Conservation (phyloP, 2,888 invertebrate species). For the Didymodactylos carnosus region DNA sequence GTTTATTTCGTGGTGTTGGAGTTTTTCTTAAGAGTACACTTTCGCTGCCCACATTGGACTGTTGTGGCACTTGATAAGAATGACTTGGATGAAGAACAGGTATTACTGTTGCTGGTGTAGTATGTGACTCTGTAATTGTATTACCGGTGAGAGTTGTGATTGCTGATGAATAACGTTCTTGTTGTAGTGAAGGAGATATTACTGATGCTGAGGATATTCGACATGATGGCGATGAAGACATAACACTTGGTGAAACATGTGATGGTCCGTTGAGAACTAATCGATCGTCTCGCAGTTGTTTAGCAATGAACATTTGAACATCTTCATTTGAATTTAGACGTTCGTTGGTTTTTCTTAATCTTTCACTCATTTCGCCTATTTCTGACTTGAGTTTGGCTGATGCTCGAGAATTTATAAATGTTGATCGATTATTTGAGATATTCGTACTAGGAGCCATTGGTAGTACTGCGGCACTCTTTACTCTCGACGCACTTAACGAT, state of each 20-base stretch:
- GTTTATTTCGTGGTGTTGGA: not conserved
- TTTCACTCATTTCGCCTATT: not conserved
- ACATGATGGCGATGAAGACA: not conserved
- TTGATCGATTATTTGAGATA: no score
- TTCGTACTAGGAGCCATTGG: not conserved
- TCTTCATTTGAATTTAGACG: not conserved
- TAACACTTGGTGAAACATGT: not conserved
- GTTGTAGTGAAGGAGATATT: not conserved
- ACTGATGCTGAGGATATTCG: not conserved
- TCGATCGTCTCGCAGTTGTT: not conserved
- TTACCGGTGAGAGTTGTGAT: not conserved
- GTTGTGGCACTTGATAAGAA: not conserved
- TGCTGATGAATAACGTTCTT: not conserved
- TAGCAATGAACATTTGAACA: not conserved
- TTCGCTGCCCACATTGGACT: not conserved
- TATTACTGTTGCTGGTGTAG: not conserved
- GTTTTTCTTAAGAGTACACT: not conserved
- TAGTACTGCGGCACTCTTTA: not conserved
- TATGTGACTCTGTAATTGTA: not conserved
- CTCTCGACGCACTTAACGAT: not conserved
- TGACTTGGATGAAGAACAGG: not conserved
- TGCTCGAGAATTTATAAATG: no score
- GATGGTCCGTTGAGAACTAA: not conserved
- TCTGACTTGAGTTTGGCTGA: not conserved
- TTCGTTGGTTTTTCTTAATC: not conserved